These are phyloP conservation scores for Dermatophagoides farinae DNA, from an alignment of 1,140 invertebrate genomes.

Conservation along the genomic window DNA sequence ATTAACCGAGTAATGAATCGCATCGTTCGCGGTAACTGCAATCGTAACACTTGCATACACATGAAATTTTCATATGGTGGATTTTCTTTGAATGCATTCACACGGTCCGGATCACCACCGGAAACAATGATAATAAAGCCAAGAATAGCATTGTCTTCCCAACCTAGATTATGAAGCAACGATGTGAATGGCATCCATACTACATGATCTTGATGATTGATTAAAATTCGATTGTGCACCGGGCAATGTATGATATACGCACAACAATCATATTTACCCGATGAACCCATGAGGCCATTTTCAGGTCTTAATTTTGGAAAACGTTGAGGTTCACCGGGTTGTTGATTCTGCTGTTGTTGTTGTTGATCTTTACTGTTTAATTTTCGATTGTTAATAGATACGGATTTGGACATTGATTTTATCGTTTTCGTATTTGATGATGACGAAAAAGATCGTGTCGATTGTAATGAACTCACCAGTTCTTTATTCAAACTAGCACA, in stretches of 20 bases:
- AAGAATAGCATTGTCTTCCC: background rate
- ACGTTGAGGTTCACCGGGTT: background rate
- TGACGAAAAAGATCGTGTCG: too few relatives aligned
- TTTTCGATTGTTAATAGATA: background rate
- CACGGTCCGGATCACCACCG: background rate
- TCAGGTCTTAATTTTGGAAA: background rate
- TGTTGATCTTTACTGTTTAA: background rate
- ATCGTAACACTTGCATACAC: constrained; percentile 1
- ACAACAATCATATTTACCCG: background rate
- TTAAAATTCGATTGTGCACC: background rate
- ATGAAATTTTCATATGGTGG: background rate
- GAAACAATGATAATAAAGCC: background rate
- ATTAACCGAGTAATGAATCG: constrained; percentile 2
- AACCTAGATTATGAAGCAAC: background rate
- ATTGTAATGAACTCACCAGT: too few relatives aligned
- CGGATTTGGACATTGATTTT: too few relatives aligned
- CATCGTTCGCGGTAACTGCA: constrained; percentile 5
- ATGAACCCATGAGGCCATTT: background rate
- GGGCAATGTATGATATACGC: background rate
- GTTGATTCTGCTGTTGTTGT: background rate
- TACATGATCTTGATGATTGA: background rate
- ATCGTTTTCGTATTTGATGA: too few relatives aligned
- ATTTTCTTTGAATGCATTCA: background rate
- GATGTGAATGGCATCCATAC: constrained; percentile 6
- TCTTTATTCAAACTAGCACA: too few relatives aligned